Evolutionary conservation across 2,797 vertebrate species (phyloP).

Genomic region (Rousettus madagascariensis): DNA sequence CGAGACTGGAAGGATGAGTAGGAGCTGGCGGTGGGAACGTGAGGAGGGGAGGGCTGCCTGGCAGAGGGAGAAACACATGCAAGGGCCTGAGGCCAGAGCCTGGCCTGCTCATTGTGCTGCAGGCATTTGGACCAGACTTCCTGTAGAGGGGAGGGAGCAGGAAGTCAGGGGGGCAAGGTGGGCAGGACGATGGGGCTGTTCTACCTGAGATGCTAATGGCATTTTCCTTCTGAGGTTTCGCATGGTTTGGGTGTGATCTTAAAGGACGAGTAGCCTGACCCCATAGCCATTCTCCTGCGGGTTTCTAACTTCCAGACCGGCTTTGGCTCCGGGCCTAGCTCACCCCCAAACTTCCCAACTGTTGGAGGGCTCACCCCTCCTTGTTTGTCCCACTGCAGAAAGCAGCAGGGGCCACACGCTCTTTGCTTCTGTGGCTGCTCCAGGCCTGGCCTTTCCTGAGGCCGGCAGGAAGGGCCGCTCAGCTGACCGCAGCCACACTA

Average conservation of each 20-base stretch:
- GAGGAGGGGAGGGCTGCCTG: background rate
- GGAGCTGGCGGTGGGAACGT: background rate
- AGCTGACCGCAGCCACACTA: slow-evolving; percentile 63
- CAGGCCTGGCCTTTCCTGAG: background rate
- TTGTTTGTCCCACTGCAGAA: background rate
- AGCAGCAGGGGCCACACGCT: background rate
- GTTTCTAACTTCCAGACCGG: background rate
- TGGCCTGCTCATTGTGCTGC: accelerated
- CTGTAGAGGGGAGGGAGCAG: background rate
- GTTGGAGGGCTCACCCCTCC: too few relatives aligned
- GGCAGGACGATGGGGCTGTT: background rate
- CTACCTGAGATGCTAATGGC: background rate
- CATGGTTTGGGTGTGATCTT: background rate
- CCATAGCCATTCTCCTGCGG: background rate
- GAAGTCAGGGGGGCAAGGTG: background rate
- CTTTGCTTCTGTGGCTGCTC: background rate
- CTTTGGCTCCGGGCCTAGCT: background rate
- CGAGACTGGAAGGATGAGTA: background rate
- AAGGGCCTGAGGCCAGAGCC: background rate
- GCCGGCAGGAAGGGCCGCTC: slow-evolving; percentile 53
- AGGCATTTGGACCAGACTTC: background rate
- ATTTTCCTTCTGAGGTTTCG: background rate
- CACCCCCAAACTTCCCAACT: background rate
- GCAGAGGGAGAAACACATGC: background rate
- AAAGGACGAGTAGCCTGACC: too few relatives aligned